phyloP scores from a whole-genome alignment of 2,888 invertebrate genomes.

The Plusia festucae region DNA sequence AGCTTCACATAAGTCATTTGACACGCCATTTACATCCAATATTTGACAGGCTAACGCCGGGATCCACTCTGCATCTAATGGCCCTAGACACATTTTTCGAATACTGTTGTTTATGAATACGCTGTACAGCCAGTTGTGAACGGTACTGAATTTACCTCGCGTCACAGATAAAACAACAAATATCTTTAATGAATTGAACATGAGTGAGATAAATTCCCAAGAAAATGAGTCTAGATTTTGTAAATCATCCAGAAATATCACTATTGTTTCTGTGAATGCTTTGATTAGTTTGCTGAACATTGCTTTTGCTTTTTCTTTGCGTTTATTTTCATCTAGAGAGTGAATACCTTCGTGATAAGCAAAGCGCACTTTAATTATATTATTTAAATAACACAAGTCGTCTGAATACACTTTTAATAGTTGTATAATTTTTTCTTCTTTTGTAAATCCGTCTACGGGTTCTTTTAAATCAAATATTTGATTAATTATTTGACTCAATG shows the following conservation, averaged over 20 bases:
- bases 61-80: slow-evolving; percentile 77
- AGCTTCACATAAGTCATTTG: slow-evolving; percentile 85
- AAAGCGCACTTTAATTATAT: slow-evolving; percentile 86
- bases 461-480: slow-evolving; percentile 78
- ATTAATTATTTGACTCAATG: slow-evolving; percentile 81
- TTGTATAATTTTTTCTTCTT: slow-evolving; percentile 81
- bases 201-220: slow-evolving; percentile 80
- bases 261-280: slow-evolving; percentile 68
- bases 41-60: slow-evolving; percentile 90
- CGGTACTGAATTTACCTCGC: slow-evolving; percentile 78
- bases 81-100: slow-evolving; percentile 80
- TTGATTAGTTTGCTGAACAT: slow-evolving; percentile 79
- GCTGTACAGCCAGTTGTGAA: slow-evolving; percentile 80
- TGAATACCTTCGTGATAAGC: slow-evolving; percentile 82
- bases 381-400: slow-evolving; percentile 88
- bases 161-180: slow-evolving; percentile 76
- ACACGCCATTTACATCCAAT: slow-evolving; percentile 89
- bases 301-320: slow-evolving; percentile 76
- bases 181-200: slow-evolving; percentile 75
- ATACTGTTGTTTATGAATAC: slow-evolving; percentile 78
- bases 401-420: slow-evolving; percentile 73
- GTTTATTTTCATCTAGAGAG: slow-evolving; percentile 72
- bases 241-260: slow-evolving; percentile 86
- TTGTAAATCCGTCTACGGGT: slow-evolving; percentile 75
- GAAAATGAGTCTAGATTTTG: slow-evolving; percentile 84